Percentiles rank a stretch among this genome's conserved stretches.
These are phyloP conservation scores for Brachylomia viminalis DNA, from an alignment of 2,888 invertebrate species.

Conservation along the genomic window DNA sequence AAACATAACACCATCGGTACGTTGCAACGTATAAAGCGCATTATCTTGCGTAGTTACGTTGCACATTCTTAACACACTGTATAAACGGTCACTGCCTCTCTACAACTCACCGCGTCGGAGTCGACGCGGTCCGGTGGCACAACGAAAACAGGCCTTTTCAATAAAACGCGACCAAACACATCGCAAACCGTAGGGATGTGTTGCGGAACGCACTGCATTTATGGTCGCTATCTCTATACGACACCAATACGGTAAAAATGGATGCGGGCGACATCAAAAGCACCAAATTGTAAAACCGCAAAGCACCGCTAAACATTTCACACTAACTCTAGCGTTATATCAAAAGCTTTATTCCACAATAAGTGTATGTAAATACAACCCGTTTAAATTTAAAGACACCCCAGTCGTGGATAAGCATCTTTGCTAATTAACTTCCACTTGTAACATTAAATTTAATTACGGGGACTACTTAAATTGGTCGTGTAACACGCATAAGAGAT, in stretches of 20 bases:
- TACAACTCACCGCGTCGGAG: not conserved
- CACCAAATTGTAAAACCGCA: not conserved
- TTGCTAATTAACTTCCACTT: slow-evolving; percentile 73
- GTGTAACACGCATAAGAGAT: slow-evolving; percentile 66
- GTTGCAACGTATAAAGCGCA: not conserved
- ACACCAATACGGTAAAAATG: no score
- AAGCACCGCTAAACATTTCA: slow-evolving; percentile 3
- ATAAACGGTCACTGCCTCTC: no score
- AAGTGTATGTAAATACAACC: slow-evolving; percentile 26
- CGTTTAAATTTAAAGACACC: slow-evolving; percentile 51
- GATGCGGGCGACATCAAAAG: not conserved
- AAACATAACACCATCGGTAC: not conserved
- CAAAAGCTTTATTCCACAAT: slow-evolving; percentile 14
- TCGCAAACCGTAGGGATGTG: not conserved
- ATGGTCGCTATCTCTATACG: not conserved
- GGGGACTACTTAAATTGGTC: slow-evolving; percentile 70
- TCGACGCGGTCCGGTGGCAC: not conserved
- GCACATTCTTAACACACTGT: not conserved
- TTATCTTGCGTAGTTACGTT: not conserved
- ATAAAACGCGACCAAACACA: not conserved
- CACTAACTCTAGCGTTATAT: not conserved
- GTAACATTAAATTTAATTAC: slow-evolving; percentile 74
- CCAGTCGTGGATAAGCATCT: slow-evolving; percentile 49
- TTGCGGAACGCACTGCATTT: not conserved
- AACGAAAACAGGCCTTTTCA: not conserved